Conservation (phyloP, 1,140 invertebrate species). For the Adoxophyes honmai region DNA sequence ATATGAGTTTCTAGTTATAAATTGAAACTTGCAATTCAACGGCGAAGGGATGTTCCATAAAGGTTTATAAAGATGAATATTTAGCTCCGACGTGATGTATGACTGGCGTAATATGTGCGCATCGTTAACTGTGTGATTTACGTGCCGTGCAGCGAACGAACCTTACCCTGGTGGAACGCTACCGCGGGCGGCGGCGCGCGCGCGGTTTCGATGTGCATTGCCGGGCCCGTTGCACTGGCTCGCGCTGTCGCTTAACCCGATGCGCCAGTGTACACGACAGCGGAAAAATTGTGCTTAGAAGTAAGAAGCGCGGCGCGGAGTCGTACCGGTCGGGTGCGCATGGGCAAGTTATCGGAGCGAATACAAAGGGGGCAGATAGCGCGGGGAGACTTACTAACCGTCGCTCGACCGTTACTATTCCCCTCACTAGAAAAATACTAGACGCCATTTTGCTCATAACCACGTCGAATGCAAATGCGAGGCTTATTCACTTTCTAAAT, state of each 20-base stretch:
- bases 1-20: conserved; percentile 28
- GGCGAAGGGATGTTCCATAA: conserved; percentile 16
- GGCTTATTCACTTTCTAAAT: conserved; percentile 45
- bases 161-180: conserved; percentile 45
- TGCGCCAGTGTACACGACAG: conserved; percentile 54
- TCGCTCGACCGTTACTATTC: conserved; percentile 74
- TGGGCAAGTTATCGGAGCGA: conserved; percentile 75
- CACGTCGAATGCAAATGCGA: conserved; percentile 45
- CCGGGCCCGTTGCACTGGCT: conserved; percentile 37
- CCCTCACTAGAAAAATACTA: conserved; percentile 73
- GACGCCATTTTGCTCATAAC: conserved; percentile 57
- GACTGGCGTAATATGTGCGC: conserved; percentile 52
- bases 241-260: conserved; percentile 33
- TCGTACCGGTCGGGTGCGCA: conserved; percentile 74
- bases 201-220: conserved; percentile 42
- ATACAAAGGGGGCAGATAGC: conserved; percentile 73
- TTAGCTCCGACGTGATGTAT: conserved; percentile 44
- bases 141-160: conserved; percentile 40
- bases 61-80: conserved; percentile 33
- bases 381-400: conserved; percentile 73
- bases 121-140: conserved; percentile 66
- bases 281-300: conserved; percentile 63
- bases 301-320: conserved; percentile 62
- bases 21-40: conserved; percentile 22
- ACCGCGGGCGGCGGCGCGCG: conserved; percentile 34